phyloP scores from a whole-genome alignment of 1,140 invertebrate species.

The Dendrolimus punctatus region DNA sequence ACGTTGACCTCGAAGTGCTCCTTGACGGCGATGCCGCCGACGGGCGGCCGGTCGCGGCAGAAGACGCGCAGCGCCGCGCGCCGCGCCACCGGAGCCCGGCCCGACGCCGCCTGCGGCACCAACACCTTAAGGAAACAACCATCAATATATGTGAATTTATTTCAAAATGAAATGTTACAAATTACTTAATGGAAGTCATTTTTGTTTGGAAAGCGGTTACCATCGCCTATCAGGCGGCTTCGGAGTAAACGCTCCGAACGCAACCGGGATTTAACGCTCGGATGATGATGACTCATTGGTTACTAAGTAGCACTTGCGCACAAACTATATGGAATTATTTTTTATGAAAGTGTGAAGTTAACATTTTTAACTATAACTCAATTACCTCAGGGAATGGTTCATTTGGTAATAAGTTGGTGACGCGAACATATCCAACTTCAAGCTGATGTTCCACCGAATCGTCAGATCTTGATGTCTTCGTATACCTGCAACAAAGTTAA shows the following conservation, averaged over 20 bases:
- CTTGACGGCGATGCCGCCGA: constrained; percentile 98
- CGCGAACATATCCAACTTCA: constrained; percentile 96
- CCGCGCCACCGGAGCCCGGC: constrained; percentile 91
- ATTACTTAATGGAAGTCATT: too few species aligned
- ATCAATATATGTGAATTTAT: too few species aligned
- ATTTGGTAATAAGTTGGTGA: constrained; percentile 95
- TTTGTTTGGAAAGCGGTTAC: too few species aligned
- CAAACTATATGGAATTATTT: too few species aligned
- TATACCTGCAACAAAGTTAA: constrained; percentile 78
- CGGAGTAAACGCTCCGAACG: too few species aligned
- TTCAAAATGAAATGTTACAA: too few species aligned
- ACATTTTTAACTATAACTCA: not conserved
- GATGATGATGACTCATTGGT: too few species aligned
- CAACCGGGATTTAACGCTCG: too few species aligned
- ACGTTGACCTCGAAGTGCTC: constrained; percentile 99
- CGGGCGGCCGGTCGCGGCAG: constrained; percentile 91
- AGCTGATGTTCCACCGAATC: constrained; percentile 97
- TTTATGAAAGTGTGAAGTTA: too few species aligned
- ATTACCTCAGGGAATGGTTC: constrained; percentile 89
- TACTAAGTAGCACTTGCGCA: too few species aligned
- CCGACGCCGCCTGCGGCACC: constrained; percentile 88
- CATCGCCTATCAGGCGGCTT: too few species aligned
- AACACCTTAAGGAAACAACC: constrained; percentile 43
- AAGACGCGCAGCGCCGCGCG: constrained; percentile 90
- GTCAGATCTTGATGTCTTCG: constrained; percentile 96